Evolutionary conservation across 2,113 vertebrate genomes (phyloP), one percentile per base, ranked within the genome.

Genomic region (Prolemur simus): DNA sequence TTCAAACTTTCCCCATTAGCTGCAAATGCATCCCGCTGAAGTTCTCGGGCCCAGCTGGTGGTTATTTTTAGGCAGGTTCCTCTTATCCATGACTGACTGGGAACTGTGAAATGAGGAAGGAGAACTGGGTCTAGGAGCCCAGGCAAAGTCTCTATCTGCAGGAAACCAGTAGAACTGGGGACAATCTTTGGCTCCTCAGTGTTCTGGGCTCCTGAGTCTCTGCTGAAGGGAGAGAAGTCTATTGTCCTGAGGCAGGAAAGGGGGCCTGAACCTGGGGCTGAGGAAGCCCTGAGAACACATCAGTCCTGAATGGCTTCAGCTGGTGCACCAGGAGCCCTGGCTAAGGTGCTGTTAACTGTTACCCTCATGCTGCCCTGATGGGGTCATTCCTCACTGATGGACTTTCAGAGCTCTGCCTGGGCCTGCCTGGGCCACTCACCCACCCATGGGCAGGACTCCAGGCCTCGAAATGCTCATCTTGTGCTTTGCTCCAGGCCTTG

Each of bases 81-180:
- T 95, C 77, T 96, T 89, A n/a, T 96, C 88, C 77, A 49, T 82
- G 88, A 89, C 76, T 96, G 93, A 91, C 82, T 54, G 71, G 78
- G 73, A 87, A 34, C 73, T 60, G 25, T 54, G 42, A 87, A n/a
- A 58, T n/a, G 9, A 5, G 32, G 49, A 58, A 32, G 54, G 34
- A 66, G 77, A 94, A 73, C 7, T 29, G 91, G 56, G 80, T 81
- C 49, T 71, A 5, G 45, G 54, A 96, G 94, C 78, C 91, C 66
- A 88, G 23, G 68, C 54, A 71, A 91, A 88, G 89, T 78, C 76
- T 86, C 88, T 74, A 27, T 63, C 91, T 94, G 86, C 80, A 83
- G 86, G 89, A 96, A 95, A 63, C 14, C 47, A 56, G 73, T 58
- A 29, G 34, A 77, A 54, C 17, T 8, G 6, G 45, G 69, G 47